Percentiles rank a stretch among this genome's conserved stretches.
phyloP scores from a whole-genome alignment of 2,888 invertebrate genomes.

The Colletes collaris region DNA sequence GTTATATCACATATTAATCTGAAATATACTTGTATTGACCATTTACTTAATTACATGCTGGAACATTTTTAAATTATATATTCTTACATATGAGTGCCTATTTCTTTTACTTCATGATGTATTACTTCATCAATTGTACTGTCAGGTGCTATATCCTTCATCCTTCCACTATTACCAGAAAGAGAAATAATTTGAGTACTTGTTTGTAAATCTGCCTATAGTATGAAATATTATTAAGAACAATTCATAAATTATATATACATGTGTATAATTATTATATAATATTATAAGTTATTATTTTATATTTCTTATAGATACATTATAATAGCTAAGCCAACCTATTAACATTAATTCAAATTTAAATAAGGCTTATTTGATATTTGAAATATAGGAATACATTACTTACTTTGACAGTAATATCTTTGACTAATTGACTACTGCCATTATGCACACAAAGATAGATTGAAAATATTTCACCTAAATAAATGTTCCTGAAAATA shows the following conservation, averaged over 20 bases:
- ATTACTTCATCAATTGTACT: slow-evolving; percentile 97
- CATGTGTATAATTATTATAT: not conserved
- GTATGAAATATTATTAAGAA: slow-evolving; percentile 9
- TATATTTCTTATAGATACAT: not conserved
- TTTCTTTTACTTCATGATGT: slow-evolving; percentile 99
- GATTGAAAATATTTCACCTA: slow-evolving; percentile 99
- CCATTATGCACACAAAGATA: slow-evolving; percentile 99
- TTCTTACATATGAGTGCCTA: slow-evolving; percentile 96
- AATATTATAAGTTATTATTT: not conserved
- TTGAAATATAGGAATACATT: slow-evolving; percentile 16
- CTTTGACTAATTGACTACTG: slow-evolving; percentile 91
- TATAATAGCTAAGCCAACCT: too few relatives aligned
- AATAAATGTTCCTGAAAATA: slow-evolving; percentile 91
- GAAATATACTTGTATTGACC: slow-evolving; percentile 41
- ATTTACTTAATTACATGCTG: not conserved
- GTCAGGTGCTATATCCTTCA: slow-evolving; percentile 87
- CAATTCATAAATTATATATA: slow-evolving; percentile 4
- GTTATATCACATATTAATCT: slow-evolving; percentile 98
- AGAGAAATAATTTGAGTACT: slow-evolving; percentile 93
- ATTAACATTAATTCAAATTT: not conserved
- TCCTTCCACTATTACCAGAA: slow-evolving; percentile 87
- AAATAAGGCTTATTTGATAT: not conserved
- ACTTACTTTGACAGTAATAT: slow-evolving; percentile 91
- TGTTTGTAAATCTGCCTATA: slow-evolving; percentile 95
- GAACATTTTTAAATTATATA: not conserved